Base-by-base conservation (phyloP, 1,140 invertebrate genomes). In the Leucophenga varia region DNA sequence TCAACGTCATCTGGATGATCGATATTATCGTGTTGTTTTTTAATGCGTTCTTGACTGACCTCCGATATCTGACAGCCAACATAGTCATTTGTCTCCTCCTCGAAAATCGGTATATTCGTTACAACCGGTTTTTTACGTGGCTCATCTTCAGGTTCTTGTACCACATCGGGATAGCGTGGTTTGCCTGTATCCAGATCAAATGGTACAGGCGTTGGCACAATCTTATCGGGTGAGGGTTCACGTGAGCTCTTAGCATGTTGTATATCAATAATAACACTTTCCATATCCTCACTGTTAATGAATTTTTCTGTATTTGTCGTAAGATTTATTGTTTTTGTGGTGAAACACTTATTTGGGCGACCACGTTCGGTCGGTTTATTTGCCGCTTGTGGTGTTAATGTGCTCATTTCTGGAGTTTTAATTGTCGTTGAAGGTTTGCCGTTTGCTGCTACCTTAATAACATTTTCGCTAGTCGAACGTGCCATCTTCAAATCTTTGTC, bases 131-230 rank as follows among this genome's bases (percentile, higher is more conserved):
- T 70, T 31, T 67, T 71, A 8, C 73, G 59, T 2, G 73, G 70
- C 43, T 80, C 80, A 60, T 87, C 85, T 45, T 88, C 86, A 10
- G 86, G 86, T 78, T 87, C 86, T 61, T 78, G 82, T 2, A 87
- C 80, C 53, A 81, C 79, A 70, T 88, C 85, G 3, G 86, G 86
- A 64, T 84, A 86, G 49, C 86, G 78, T 9, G 83, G 84, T 41
- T 78, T 80, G 22, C 80, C 81, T n/a, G 75, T 70, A 51, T 84
- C 81, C 38, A 83, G 77, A 45, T 79, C 74, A 19, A 79, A 78
- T 19, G 78, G 77, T 35, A 84, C 74, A 1, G 84, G 84, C n/a
- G 80, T 80, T 1, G 83, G 82, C 59, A 82, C 82, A 49, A 84
- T 79, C 28, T 80, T 78, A 61, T 86, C 82, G 5, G 86, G 86